A percentile compares a stretch with the other conserved stretches of the same genome.
phyloP scores from a whole-genome alignment of 2,797 vertebrate species.

The Geotria australis region DNA sequence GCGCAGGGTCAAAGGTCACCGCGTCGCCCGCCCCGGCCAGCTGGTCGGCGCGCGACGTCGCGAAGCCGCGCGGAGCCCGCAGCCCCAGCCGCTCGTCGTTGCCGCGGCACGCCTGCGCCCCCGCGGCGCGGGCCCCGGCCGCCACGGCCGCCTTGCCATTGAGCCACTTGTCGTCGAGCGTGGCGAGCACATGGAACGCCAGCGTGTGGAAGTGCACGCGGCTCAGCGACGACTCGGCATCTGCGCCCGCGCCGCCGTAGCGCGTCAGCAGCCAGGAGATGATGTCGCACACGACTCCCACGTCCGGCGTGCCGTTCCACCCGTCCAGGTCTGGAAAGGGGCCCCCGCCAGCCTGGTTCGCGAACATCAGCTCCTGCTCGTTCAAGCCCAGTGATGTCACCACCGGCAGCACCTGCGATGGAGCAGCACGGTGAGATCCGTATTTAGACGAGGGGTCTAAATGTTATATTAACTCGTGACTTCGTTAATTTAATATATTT shows the following conservation, averaged over 20 bases:
- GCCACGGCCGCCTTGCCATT: constrained; percentile 61
- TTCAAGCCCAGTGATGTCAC: constrained; percentile 81
- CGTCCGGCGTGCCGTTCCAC: constrained; percentile 48
- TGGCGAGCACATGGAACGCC: constrained; percentile 62
- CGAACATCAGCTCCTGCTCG: constrained; percentile 86
- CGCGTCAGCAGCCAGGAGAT: constrained; percentile 63
- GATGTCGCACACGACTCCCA: constrained; percentile 63
- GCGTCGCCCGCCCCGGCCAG: constrained; percentile 6
- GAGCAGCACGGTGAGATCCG: neutral
- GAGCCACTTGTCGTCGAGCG: constrained; percentile 58
- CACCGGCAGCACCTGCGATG: constrained; percentile 84
- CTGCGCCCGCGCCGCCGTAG: constrained; percentile 17
- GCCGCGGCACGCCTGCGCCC: constrained; percentile 44
- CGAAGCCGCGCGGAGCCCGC: constrained; percentile 34
- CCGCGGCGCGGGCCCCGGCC: constrained; percentile 50
- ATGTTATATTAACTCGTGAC: no score
- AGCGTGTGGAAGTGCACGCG: constrained; percentile 88
- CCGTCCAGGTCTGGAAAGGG: constrained; percentile 33
- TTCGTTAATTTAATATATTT: no score
- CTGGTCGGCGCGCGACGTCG: constrained; percentile 22
- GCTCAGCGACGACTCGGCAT: constrained; percentile 32
- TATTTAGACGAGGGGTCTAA: no score
- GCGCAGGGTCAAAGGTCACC: constrained; percentile 21
- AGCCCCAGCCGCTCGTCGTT: constrained; percentile 29
- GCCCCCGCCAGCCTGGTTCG: constrained; percentile 42